Base-by-base conservation (phyloP, 2,888 invertebrate species). In the Stegana nigrithorax region DNA sequence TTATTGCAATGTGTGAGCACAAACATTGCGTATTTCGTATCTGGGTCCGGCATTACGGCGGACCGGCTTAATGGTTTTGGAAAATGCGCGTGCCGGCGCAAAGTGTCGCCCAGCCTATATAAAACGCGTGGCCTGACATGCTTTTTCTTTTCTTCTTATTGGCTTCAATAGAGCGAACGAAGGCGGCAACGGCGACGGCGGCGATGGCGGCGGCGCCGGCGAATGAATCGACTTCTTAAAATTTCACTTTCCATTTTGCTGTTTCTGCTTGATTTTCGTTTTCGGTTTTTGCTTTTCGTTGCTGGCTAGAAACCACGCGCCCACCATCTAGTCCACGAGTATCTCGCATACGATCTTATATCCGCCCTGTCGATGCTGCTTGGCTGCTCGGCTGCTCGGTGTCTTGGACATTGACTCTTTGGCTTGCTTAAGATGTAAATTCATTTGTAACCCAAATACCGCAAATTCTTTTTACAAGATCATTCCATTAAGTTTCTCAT, bases 381-480 rank as follows among this genome's bases (percentile, higher is more conserved):
- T n/a, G 17, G 39, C 39, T 17, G 39, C 39, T 39, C 17, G 6
- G 39, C 39, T 14, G 39, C 39, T 39, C 39, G 17, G 6, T 4
- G 56, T 63, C 42, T 59, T 50, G 26, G 26, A 25, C 26, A 50
- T 25, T 50, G 19, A 17, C 29, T 51, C 6, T 8, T 12, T 23
- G 45, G 17, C 27, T 51, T 73, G 73, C 73, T 80, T 75, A 73
- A 76, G 71, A 81, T 83, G 79, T 75, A 81, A 81, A 83, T 82
- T 78, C 75, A 70, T 73, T 72, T 81, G 75, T 81, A 78, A 82
- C 82, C 82, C 68, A 81, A 83, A 82, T 82, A 75, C 80, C 81
- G 71, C 64, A 72, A 78, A 80, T 82, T 74, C 71, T 81, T 80
- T 72, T 62, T 70, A 68, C 67, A 70, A 72, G 67, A 69, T 67